Percentiles rank a stretch among this genome's conserved stretches.
phyloP scores from a whole-genome alignment of 2,888 invertebrate species.

The Frankliniella fusca region DNA sequence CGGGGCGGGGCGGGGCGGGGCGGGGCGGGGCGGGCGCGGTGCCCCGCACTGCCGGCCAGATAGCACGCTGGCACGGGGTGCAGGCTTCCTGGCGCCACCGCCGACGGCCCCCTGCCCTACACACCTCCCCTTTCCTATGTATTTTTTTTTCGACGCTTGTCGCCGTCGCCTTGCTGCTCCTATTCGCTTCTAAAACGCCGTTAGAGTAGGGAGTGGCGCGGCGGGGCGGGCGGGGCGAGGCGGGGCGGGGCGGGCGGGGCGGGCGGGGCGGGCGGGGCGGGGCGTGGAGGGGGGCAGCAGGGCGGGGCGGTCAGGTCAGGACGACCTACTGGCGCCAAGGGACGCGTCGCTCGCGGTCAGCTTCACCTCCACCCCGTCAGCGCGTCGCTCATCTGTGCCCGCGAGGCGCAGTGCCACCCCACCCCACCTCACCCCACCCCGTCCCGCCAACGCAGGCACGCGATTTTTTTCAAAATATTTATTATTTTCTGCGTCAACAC shows the following conservation, averaged over 20 bases:
- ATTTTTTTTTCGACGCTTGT: neutral
- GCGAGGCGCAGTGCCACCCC: too few relatives aligned
- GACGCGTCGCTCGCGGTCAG: neutral
- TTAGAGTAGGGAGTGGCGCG: too few relatives aligned
- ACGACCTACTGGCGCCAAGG: neutral
- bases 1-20: neutral
- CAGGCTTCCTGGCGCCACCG: neutral
- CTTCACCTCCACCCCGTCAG: neutral
- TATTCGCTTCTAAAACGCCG: too few relatives aligned
- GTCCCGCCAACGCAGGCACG: neutral
- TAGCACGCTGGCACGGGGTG: neutral
- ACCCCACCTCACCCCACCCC: too few relatives aligned
- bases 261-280: too few relatives aligned
- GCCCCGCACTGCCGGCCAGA: neutral
- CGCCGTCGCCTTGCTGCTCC: neutral
- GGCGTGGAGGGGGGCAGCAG: too few relatives aligned
- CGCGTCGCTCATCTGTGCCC: neutral
- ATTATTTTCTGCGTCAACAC: slow-evolving; percentile 17
- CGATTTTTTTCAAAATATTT: slow-evolving; percentile 24
- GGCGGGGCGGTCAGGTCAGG: too few relatives aligned
- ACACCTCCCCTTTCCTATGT: too few relatives aligned
- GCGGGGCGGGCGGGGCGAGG: too few relatives aligned
- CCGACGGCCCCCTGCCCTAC: neutral
- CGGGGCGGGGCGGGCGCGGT: neutral
- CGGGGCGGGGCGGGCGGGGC: too few relatives aligned